Evolutionary conservation across 2,797 vertebrate species (phyloP), one percentile per base, ranked within the genome.

Genomic region (Oreochromis mossambicus): DNA sequence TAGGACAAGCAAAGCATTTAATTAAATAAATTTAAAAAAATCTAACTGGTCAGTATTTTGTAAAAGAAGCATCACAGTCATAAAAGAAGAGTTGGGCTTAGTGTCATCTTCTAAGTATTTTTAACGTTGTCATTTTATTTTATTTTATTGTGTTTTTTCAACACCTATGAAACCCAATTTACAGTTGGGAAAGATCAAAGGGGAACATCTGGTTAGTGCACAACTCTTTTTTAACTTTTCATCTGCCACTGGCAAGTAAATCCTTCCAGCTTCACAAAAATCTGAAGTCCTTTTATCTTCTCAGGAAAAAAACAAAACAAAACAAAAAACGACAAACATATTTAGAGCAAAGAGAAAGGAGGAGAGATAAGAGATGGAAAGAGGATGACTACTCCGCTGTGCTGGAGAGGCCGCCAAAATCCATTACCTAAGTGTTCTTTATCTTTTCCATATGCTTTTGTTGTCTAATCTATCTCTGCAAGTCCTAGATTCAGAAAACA

Each of bases 361-460:
- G 88, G 83, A 88, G 85, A 87, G 83, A 87, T 90, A 89, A 90
- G 84, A 84, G 86, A 83, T 86, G 83, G 87, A 94, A 95, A 95
- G 95, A 94, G 94, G 93, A 95, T 95, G 94, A 94, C 92, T 94
- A 88, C 83, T 94, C 63, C 29, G 55, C 87, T 83, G 86, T 86
- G 88, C 90, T 90, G 89, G 94, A 94, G 87, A 94, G 92, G 87
- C 91, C 0, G 7, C 92, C 88, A 96, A 96, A 97, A 95, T 95
- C 96, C 96, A 96, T 97, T 97, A 97, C 92, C 54, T 96, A 96
- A 97, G 96, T 96, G 93, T 96, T 93, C 93, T 96, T 96, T 96
- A 96, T 95, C 95, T 87, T 32, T 86, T 78, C 95, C 95, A 96
- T 95, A 96, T 96, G 96, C 95, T 97, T 97, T 96, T 96, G 96